These are phyloP conservation scores for Cherax quadricarinatus DNA, from an alignment of 1,140 invertebrate genomes.

Conservation along the genomic window DNA sequence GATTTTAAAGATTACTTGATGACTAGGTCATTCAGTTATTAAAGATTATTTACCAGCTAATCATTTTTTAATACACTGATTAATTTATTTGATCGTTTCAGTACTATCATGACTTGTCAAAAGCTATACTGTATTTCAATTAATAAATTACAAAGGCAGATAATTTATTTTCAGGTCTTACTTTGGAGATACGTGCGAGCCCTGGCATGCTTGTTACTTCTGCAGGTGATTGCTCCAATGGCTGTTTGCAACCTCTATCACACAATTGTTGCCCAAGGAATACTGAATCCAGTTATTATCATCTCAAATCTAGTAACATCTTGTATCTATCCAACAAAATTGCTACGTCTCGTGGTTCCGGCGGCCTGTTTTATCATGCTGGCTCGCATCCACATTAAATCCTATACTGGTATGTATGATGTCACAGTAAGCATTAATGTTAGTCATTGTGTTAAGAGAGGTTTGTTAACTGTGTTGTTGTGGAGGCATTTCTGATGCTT, in stretches of 20 bases:
- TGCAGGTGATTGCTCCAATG: slow-evolving; percentile 20
- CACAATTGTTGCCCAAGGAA: slow-evolving; percentile 24
- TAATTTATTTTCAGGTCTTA: slow-evolving; percentile 20
- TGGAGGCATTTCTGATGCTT: neutral
- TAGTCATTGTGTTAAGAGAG: neutral
- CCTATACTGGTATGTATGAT: slow-evolving; percentile 18
- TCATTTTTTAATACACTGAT: no score
- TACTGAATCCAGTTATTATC: slow-evolving; percentile 22
- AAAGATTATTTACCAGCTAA: no score
- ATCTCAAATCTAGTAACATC: neutral
- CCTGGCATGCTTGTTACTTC: slow-evolving; percentile 16
- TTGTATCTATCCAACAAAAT: slow-evolving; percentile 19
- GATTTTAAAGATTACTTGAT: no score
- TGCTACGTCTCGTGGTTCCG: slow-evolving; percentile 9
- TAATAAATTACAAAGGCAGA: no score
- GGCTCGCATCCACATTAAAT: slow-evolving; percentile 36
- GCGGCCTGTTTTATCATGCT: slow-evolving; percentile 20
- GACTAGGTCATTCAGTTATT: no score
- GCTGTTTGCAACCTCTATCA: slow-evolving; percentile 39
- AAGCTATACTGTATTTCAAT: no score
- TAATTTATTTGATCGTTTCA: no score
- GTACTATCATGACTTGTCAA: no score
- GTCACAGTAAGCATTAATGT: neutral
- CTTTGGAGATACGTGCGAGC: slow-evolving; percentile 43
- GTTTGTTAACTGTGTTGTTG: neutral